Percentiles rank a stretch among this genome's conserved stretches.
These are phyloP conservation scores for Drosophila mulleri DNA, from an alignment of 2,888 invertebrate species.

Conservation along the genomic window DNA sequence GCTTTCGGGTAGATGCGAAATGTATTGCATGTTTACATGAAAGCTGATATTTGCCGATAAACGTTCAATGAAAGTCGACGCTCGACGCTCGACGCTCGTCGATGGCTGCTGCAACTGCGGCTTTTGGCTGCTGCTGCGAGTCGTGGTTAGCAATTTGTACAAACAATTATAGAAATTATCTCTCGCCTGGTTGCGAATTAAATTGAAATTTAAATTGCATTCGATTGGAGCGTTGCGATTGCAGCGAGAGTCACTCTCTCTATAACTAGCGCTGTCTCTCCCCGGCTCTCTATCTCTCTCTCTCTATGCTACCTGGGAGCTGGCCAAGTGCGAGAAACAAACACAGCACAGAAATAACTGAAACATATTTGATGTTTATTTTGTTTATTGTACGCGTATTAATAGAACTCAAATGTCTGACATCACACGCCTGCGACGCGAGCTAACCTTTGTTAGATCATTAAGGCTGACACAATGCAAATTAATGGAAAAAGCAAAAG, in stretches of 20 bases:
- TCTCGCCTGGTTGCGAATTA: conserved; percentile 76
- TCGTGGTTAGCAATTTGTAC: conserved; percentile 79
- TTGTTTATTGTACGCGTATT: conserved; percentile 47
- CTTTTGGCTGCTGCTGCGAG: conserved; percentile 40
- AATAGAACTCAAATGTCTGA: conserved; percentile 72
- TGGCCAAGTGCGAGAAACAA: conserved; percentile 26
- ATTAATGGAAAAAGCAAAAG: conserved; percentile 35
- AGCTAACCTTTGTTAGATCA: conserved; percentile 65
- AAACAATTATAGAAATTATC: conserved; percentile 81
- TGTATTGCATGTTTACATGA: conserved; percentile 82
- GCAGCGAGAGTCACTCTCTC: conserved; percentile 19
- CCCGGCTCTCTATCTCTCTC: conserved; percentile 30
- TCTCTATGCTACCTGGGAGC: conserved; percentile 25
- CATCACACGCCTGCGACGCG: conserved; percentile 61
- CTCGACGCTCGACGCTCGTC: conserved; percentile 59
- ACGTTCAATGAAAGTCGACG: conserved; percentile 79
- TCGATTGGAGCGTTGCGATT: conserved; percentile 66
- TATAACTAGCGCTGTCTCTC: conserved; percentile 17
- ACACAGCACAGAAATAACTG: conserved; percentile 28
- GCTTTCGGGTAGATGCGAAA: conserved; percentile 65
- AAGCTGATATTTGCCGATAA: conserved; percentile 78
- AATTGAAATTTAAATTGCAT: conserved; percentile 81
- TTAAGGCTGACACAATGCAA: conserved; percentile 57
- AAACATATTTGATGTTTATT: conserved; percentile 49
- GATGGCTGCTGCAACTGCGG: conserved; percentile 35